Percentiles rank a stretch among this genome's conserved stretches.
phyloP scores from a whole-genome alignment of 2,797 vertebrate genomes.

The Toxotes lorentzi region DNA sequence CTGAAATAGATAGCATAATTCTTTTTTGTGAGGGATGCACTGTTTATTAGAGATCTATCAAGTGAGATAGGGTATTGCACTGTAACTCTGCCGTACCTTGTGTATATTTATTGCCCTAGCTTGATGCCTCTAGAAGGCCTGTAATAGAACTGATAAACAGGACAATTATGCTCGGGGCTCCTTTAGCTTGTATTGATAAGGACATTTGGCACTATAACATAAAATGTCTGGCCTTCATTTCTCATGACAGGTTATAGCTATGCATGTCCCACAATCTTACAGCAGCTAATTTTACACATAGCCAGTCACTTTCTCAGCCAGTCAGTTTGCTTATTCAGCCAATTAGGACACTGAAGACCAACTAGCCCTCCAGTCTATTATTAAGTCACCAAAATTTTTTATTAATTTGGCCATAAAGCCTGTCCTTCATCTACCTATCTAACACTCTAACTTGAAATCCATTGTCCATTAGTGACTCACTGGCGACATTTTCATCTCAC shows the following conservation, averaged over 20 bases:
- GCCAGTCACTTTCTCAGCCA: conserved; percentile 22
- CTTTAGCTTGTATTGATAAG: conserved; percentile 77
- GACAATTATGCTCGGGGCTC: conserved; percentile 76
- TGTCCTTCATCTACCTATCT: not conserved
- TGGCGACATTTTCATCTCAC: conserved; percentile 14
- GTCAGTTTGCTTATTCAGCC: conserved; percentile 41
- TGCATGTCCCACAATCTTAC: conserved; percentile 9
- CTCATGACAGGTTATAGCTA: conserved; percentile 59
- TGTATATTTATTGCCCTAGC: conserved; percentile 77
- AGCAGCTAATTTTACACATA: conserved; percentile 40
- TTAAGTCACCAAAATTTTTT: not conserved
- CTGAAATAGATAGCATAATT: conserved; percentile 80
- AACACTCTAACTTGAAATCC: not conserved
- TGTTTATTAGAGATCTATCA: conserved; percentile 84
- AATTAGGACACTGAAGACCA: conserved; percentile 29
- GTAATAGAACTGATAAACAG: conserved; percentile 85
- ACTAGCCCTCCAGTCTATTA: not conserved
- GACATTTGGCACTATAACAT: conserved; percentile 64
- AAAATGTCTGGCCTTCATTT: conserved; percentile 61
- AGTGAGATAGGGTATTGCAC: conserved; percentile 65
- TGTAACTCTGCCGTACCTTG: conserved; percentile 70
- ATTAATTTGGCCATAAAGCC: not conserved
- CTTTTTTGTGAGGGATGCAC: conserved; percentile 71
- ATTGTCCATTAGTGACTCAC: conserved; percentile 15
- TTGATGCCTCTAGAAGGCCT: conserved; percentile 73